These are phyloP conservation scores for Crotalus horridus DNA, from an alignment of 2,113 vertebrate genomes.

Conservation along the genomic window DNA sequence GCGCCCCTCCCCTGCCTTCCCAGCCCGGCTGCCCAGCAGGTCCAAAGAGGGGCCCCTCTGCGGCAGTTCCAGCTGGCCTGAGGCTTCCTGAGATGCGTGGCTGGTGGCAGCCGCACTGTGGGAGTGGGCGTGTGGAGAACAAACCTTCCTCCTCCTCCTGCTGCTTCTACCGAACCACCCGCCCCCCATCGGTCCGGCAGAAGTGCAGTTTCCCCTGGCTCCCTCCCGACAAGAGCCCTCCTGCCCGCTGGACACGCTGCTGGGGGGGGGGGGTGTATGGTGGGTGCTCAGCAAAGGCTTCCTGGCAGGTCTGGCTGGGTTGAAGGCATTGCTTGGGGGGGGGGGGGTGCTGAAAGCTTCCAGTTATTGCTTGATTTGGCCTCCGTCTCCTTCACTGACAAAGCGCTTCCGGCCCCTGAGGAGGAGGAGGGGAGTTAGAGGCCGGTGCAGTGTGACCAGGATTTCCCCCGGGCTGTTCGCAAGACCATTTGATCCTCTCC, in stretches of 20 bases:
- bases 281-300: background rate
- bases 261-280: background rate
- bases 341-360: background rate
- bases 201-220: background rate
- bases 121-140: background rate
- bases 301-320: background rate
- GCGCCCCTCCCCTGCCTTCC: background rate
- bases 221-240: background rate
- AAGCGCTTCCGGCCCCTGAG: constrained; percentile 85
- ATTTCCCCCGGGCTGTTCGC: too few relatives aligned
- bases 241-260: background rate
- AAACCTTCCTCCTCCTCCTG: background rate
- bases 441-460: background rate
- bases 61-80: background rate
- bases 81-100: background rate
- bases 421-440: background rate
- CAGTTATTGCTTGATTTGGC: constrained; percentile 73
- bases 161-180: background rate
- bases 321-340: background rate
- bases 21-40: background rate
- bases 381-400: constrained; percentile 84
- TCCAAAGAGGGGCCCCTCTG: background rate
- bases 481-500: background rate
- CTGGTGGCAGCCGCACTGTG: background rate
- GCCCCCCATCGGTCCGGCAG: background rate